phyloP scores from a whole-genome alignment of 2,888 invertebrate species.

The Eulithis prunata region DNA sequence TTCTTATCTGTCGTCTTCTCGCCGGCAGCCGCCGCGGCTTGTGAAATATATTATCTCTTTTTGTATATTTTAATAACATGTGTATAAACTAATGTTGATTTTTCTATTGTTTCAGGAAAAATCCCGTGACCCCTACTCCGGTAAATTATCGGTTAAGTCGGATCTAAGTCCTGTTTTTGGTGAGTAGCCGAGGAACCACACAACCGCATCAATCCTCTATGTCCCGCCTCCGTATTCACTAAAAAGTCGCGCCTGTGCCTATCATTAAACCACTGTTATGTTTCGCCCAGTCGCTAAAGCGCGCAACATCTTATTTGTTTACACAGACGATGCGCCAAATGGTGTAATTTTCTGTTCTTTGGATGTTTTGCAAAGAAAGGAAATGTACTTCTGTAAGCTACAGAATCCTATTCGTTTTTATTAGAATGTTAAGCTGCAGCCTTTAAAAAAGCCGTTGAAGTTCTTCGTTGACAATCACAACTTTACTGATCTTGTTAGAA shows the following conservation, averaged over 20 bases:
- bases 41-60: too few species aligned
- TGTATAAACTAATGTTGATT: slow-evolving; percentile 28
- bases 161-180: slow-evolving; percentile 95
- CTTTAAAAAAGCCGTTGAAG: too few species aligned
- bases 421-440: too few species aligned
- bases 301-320: too few species aligned
- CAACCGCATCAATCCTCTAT: slow-evolving; percentile 11
- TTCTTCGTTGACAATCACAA: too few species aligned
- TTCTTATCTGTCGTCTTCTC: slow-evolving; percentile 84
- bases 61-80: too few species aligned
- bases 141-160: slow-evolving; percentile 92
- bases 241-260: not conserved
- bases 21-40: slow-evolving; percentile 89
- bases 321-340: too few species aligned
- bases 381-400: too few species aligned
- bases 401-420: too few species aligned
- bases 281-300: not conserved
- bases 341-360: too few species aligned
- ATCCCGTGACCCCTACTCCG: slow-evolving; percentile 89
- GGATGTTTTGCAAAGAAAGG: too few species aligned
- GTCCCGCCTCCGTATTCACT: not conserved
- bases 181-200: slow-evolving; percentile 79
- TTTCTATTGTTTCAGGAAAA: slow-evolving; percentile 90
- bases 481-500: too few species aligned
- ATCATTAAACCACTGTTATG: not conserved